Evolutionary conservation across 2,797 vertebrate species (phyloP), one percentile per base, ranked within the genome.

Genomic region (Esox lucius): DNA sequence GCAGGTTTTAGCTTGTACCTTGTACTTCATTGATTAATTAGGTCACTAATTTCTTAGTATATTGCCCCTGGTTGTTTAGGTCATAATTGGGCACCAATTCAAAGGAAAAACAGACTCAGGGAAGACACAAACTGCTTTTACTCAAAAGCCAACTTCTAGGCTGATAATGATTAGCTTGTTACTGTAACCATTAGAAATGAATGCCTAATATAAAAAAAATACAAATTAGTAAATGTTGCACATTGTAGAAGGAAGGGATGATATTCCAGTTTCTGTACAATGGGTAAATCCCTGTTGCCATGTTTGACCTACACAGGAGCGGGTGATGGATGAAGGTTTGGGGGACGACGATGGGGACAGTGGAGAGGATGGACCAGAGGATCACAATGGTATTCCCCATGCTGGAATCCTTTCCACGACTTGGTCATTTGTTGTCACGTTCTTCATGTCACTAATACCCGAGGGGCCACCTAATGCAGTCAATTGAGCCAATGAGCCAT

Each of bases 371-470:
- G 89, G 86, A 12, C 92, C 80, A 0, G 95, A 95, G 42, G 96
- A 96, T 68, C 89, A 87, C 1, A 92, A 89, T 79, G 87, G 85
- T 0, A 81, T 83, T 31, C 94, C 92, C 0, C 91, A 95, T 64
- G 87, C 95, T 0, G 96, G 96, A 67, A 93, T 98, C 86, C 89
- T 98, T 88, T 95, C 96, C 69, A 96, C 97, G 71, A 96, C 96
- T 0, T 98, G 97, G 97, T 96, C 96, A 2, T 98, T 98, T 83
- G 93, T 98, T 85, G 95, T 95, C 53, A 96, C 96, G 35, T 98
- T 98, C 90, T 98, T 98, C 87, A 98, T 96, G 80, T 98, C 97
- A 0, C 95, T 98, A 9, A 97, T 98, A 83, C 97, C 97, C 0
- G 97, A 98, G 90, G 96, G 96, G 7, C 95, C 95, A 75, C 95